Evolutionary conservation across 2,888 invertebrate species (phyloP).

Genomic region (Cheilosia scutellata): DNA sequence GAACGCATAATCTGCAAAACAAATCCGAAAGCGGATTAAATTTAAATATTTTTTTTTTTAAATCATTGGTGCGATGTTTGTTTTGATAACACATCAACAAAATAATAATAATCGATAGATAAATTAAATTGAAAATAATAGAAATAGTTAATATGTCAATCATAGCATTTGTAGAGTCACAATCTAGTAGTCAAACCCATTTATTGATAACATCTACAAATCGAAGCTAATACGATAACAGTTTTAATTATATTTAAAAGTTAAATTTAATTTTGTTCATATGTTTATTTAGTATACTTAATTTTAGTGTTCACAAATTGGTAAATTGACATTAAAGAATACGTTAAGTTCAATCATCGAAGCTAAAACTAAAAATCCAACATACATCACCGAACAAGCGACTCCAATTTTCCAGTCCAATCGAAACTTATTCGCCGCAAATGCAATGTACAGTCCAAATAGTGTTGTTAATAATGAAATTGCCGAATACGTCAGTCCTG

Average conservation of each 20-base stretch:
- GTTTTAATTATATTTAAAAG: too few species aligned
- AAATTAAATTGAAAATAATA: too few species aligned
- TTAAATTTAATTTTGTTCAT: background rate
- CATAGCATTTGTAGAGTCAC: too few species aligned
- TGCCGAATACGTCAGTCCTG: constrained; percentile 90
- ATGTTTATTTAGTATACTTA: background rate
- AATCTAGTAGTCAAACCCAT: too few species aligned
- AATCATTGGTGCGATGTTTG: too few species aligned
- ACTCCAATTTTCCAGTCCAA: constrained; percentile 90
- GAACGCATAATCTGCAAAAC: background rate
- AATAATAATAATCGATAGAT: too few species aligned
- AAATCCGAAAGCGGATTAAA: background rate
- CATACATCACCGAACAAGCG: constrained; percentile 88
- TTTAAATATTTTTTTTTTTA: too few species aligned
- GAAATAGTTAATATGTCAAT: too few species aligned
- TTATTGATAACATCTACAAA: too few species aligned
- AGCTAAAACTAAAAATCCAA: constrained; percentile 88
- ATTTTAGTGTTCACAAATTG: constrained; percentile 87
- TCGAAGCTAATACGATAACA: too few species aligned
- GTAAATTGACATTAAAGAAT: constrained; percentile 90
- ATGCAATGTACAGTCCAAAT: constrained; percentile 88
- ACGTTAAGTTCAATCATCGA: constrained; percentile 91
- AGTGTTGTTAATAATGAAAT: constrained; percentile 91
- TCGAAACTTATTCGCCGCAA: constrained; percentile 88
- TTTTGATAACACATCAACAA: too few species aligned